phyloP scores from a whole-genome alignment of 2,113 vertebrate species.

The Antigone vipio region DNA sequence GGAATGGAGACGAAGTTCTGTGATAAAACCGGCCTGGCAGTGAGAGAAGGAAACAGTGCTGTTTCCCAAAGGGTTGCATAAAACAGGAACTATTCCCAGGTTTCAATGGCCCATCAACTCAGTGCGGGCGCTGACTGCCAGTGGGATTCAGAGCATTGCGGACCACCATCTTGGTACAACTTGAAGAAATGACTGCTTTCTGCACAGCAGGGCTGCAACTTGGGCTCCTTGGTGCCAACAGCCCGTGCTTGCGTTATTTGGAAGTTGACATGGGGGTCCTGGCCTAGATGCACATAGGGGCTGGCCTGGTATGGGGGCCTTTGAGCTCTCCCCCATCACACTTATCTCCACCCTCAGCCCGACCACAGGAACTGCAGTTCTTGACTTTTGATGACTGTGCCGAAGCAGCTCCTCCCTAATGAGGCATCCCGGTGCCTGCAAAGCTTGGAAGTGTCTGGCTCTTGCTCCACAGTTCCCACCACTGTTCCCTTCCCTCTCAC shows the following conservation, averaged over 20 bases:
- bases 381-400: neutral
- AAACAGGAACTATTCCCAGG: neutral
- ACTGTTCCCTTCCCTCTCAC: neutral
- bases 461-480: neutral
- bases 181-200: neutral
- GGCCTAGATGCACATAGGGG: neutral
- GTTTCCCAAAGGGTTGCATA: neutral
- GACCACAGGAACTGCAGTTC: neutral
- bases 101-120: neutral
- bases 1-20: neutral
- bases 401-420: accelerated
- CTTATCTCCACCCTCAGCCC: neutral
- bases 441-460: neutral
- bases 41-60: neutral
- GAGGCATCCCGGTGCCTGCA: accelerated
- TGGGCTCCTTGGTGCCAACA: neutral
- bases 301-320: neutral
- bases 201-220: neutral
- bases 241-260: accelerated
- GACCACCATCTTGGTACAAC: neutral
- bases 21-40: neutral
- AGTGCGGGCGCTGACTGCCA: accelerated
- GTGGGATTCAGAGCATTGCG: accelerated
- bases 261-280: neutral
- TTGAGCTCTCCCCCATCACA: neutral